Evolutionary conservation across 2,797 vertebrate genomes (phyloP).

Genomic region (Eleutherodactylus coqui): DNA sequence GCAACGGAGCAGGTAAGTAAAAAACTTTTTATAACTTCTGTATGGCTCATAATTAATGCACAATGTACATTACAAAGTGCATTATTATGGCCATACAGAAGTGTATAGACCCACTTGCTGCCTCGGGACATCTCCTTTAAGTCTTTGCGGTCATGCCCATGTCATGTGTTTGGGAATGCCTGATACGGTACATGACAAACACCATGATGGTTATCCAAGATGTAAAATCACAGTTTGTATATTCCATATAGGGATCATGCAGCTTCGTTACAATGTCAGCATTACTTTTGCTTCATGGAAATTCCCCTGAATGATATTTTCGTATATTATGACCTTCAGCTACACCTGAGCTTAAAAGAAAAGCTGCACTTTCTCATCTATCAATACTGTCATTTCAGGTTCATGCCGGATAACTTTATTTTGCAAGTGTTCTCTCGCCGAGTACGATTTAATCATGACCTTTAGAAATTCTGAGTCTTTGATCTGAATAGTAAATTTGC

Average conservation of each 20-base stretch:
- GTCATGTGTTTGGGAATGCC: too few relatives aligned
- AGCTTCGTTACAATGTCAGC: not conserved
- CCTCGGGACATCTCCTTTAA: too few relatives aligned
- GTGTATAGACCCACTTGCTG: too few relatives aligned
- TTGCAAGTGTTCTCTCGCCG: slow-evolving; percentile 30
- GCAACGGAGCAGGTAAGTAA: too few relatives aligned
- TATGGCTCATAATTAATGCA: too few relatives aligned
- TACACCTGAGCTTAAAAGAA: slow-evolving; percentile 29
- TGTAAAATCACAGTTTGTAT: not conserved
- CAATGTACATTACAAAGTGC: too few relatives aligned
- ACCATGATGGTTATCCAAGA: not conserved
- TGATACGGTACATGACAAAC: too few relatives aligned
- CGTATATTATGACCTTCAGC: slow-evolving; percentile 42
- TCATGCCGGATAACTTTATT: slow-evolving; percentile 39
- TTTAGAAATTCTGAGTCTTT: slow-evolving; percentile 44
- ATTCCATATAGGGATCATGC: not conserved
- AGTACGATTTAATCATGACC: slow-evolving; percentile 44
- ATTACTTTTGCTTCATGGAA: not conserved
- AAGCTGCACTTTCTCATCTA: slow-evolving; percentile 32
- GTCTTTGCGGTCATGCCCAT: too few relatives aligned
- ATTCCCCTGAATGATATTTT: slow-evolving; percentile 14
- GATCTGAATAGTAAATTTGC: slow-evolving; percentile 33
- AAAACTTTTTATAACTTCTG: too few relatives aligned
- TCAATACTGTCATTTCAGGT: slow-evolving; percentile 49
- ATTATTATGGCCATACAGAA: too few relatives aligned